Evolutionary conservation across 2,797 vertebrate genomes (phyloP).

Genomic region (Xiphophorus birchmanni): DNA sequence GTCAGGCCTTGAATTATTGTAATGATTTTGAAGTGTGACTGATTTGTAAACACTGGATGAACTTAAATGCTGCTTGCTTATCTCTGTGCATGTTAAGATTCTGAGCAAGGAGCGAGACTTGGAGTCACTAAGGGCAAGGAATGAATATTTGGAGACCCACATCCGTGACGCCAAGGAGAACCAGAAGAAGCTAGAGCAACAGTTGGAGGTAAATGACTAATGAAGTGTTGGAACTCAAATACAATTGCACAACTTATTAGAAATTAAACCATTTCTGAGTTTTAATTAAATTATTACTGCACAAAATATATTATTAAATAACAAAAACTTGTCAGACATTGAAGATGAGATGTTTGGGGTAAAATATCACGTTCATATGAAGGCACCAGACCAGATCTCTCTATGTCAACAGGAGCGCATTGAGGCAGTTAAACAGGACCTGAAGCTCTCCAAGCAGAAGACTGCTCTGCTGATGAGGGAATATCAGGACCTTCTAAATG

Average conservation of each 20-base stretch:
- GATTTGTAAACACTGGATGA: not conserved
- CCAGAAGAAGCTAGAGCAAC: constrained; percentile 62
- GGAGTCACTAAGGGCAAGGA: constrained; percentile 74
- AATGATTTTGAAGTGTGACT: not conserved
- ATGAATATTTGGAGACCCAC: constrained; percentile 74
- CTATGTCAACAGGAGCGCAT: constrained; percentile 68
- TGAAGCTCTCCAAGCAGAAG: constrained; percentile 81
- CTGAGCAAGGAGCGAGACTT: constrained; percentile 78
- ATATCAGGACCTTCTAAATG: constrained; percentile 83
- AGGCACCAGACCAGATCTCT: not conserved
- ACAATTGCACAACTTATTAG: not conserved
- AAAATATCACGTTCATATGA: not conserved
- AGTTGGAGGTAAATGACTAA: constrained; percentile 53
- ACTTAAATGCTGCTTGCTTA: not conserved
- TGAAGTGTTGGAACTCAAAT: not conserved
- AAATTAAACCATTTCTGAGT: not conserved
- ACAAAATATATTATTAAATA: not conserved
- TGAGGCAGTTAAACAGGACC: constrained; percentile 67
- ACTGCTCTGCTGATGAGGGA: constrained; percentile 80
- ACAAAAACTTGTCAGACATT: not conserved
- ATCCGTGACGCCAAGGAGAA: constrained; percentile 69
- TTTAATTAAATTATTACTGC: not conserved
- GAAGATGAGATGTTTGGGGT: not conserved
- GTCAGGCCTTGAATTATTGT: not conserved
- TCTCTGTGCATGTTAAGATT: constrained; percentile 65